Evolutionary conservation across 1,140 invertebrate genomes (phyloP), one percentile per base, ranked within the genome.

Genomic region (Laupala kohalensis): DNA sequence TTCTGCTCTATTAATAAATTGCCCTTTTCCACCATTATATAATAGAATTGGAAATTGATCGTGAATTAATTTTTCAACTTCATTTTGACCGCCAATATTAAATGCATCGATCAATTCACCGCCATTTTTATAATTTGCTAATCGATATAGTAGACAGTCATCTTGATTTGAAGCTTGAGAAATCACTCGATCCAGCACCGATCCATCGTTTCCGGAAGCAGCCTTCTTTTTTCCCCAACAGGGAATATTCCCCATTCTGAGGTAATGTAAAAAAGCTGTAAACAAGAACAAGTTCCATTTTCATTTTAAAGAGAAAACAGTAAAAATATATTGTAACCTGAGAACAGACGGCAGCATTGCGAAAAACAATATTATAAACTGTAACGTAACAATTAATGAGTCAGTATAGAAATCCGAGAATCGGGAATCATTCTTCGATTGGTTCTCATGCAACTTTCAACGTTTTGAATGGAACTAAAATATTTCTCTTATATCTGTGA

Each of bases 111-210:
- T 86, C 6, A 93, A 79, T 76, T 92, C 87, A n/a, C 91, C 92
- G 24, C 93, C 92, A 80, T 94, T 92, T 78, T 95, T 94, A 78
- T 94, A 96, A 81, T 95, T 92, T 6, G 93, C 93, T 65, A 95
- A 72, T 78, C 71, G 67, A 76, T 95, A 96, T 0, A 95, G 83
- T 2, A 94, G 83, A 77, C 92, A 94, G 75, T 93, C 91, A 78
- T 93, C 92, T 77, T 94, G 89, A 74, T 88, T 90, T 65, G 88
- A 90, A 5, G 89, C 92, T 79, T 72, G 74, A 25, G 89, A 95
- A 78, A 93, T 94, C 75, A 95, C 92, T 25, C 91, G 83, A 79
- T 95, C 93, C 73, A 95, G 85, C 68, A 93, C 92, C 62, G 92
- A 90, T 64, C 90, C 90, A 66, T 87, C 87, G 72, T 37, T 68